These are phyloP conservation scores for Prenolepis imparis DNA, from an alignment of 2,888 invertebrate species.

Conservation along the genomic window DNA sequence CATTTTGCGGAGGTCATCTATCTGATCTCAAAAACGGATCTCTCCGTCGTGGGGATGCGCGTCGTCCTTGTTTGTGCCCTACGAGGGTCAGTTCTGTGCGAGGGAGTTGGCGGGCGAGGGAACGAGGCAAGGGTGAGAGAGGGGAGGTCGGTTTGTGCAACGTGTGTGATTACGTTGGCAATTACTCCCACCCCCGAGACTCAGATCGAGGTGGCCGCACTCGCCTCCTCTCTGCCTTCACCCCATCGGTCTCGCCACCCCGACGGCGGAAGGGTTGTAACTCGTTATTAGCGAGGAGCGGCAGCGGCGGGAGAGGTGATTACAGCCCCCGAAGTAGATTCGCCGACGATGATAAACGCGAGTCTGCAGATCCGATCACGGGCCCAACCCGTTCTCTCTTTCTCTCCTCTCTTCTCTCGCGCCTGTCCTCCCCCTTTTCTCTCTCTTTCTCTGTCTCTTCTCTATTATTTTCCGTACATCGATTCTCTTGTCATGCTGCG, in stretches of 20 bases:
- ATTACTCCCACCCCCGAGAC: slow-evolving; percentile 81
- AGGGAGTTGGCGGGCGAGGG: slow-evolving; percentile 57
- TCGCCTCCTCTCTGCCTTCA: slow-evolving; percentile 63
- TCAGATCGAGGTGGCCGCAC: slow-evolving; percentile 63
- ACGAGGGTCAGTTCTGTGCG: slow-evolving; percentile 64
- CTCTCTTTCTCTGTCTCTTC: slow-evolving; percentile 17
- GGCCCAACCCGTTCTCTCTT: slow-evolving; percentile 58
- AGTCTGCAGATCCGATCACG: slow-evolving; percentile 79
- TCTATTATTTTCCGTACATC: not conserved
- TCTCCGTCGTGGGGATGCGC: slow-evolving; percentile 66
- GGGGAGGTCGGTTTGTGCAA: slow-evolving; percentile 79
- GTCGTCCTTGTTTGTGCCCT: slow-evolving; percentile 71
- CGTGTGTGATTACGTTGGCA: slow-evolving; percentile 85
- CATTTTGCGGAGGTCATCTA: slow-evolving; percentile 71
- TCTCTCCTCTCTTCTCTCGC: slow-evolving; percentile 2
- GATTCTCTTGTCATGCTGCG: not conserved
- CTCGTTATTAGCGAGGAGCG: slow-evolving; percentile 83
- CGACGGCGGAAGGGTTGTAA: slow-evolving; percentile 82
- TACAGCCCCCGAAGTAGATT: slow-evolving; percentile 83
- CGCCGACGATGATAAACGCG: slow-evolving; percentile 82
- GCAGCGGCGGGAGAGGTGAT: slow-evolving; percentile 77
- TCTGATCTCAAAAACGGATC: slow-evolving; percentile 78
- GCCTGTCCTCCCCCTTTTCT: not conserved
- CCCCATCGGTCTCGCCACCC: slow-evolving; percentile 69
- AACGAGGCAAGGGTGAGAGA: slow-evolving; percentile 29